Evolutionary conservation across 2,888 invertebrate species (phyloP), one percentile per base, ranked within the genome.

Genomic region (Octonoba sinensis): DNA sequence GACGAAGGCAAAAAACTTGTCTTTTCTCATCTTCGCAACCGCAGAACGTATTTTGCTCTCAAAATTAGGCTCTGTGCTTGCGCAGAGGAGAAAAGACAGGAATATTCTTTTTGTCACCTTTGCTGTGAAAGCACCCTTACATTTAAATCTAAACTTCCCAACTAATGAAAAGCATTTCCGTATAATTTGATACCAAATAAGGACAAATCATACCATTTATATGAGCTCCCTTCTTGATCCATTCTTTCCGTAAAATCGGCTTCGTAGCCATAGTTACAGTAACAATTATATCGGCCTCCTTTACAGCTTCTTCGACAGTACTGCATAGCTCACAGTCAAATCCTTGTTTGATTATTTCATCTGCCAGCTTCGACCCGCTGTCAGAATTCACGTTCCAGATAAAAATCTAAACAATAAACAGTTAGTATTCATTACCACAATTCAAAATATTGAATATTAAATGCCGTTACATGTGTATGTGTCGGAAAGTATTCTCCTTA

Each of bases 251-350:
- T 1, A 93, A 85, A 18, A 93, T 86, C 0, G 92, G 90, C n/a
- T 87, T 87, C 0, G 85, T 85, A 2, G 91, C 86, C 78, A 88
- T 89, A 1, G 93, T 93, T 0, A 91, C 91, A 1, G 92, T 91
- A 49, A 92, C 90, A 77, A 93, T 90, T 36, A 93, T 90, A 88
- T 93, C 92, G 1, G 92, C 92, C 83, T 89, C 88, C 56, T 86
- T 86, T 0, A 91, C 91, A 67, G 92, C 91, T 27, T 90, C 89
- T 70, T 89, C 87, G 0, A 88, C 88, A 46, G 87, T 88, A 73
- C 87, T 85, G 73, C 86, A 88, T 1, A 86, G 86, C 57, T 83
- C 84, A 24, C 85, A 86, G 12, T 83, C 82, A n/a, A 66, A 69
- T 24, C 84, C 84, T 18, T 60, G 36, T 36, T 64, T 75, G 46